Evolutionary conservation across 35 echinoderm and acorn worm species (phyloP), one percentile per base, ranked within the genome.

Genomic region (Heliocidaris erythrogramma): DNA sequence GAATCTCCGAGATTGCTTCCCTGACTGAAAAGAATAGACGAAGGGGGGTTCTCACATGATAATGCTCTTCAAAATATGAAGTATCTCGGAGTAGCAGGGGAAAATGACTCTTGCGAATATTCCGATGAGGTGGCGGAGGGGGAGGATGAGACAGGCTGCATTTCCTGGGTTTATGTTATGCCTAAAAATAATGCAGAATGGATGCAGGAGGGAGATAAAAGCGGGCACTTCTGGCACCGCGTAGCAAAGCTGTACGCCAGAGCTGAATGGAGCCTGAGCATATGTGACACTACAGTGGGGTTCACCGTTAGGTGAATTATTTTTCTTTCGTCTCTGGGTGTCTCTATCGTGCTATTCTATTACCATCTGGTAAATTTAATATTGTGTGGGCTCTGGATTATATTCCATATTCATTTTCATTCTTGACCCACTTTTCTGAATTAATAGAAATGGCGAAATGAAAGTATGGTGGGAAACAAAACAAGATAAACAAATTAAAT

Each of bases 1-100:
- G 87, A 89, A 89, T 89, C 47, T 32, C 87, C 5, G 87, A 9
- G 87, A 89, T 89, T 89, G 30, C 87, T 32, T 89, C 27, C 27
- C 65, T 8, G 21, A 21, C 87, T 89, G 87, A 89, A 9, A 17
- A 42, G 32, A 47, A 88, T 21, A 48, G 32, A 32, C 7, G 85
- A 86, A 48, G 87, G 87, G 87, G 14, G 47, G 31, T 47, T 32
- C 87, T 89, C 47, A 27, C 31, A 89, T 89, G 87, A 89, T 89
- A 89, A 89, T 89, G 87, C 87, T 48, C 87, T 48, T 89, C 87
- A 89, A 89, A 89, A 89, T 89, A 89, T 89, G 87, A 89, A 89
- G 87, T 89, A 89, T 89, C 87, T 24, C 87, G 11, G 47, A 89
- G 87, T 89, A 89, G 31, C 87, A 5, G 87, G 87, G 31, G 87